Percentiles rank a stretch among this genome's conserved stretches.
Evolutionary conservation across 2,113 vertebrate genomes (phyloP).

Genomic region (Protobothrops mucrosquamatus): DNA sequence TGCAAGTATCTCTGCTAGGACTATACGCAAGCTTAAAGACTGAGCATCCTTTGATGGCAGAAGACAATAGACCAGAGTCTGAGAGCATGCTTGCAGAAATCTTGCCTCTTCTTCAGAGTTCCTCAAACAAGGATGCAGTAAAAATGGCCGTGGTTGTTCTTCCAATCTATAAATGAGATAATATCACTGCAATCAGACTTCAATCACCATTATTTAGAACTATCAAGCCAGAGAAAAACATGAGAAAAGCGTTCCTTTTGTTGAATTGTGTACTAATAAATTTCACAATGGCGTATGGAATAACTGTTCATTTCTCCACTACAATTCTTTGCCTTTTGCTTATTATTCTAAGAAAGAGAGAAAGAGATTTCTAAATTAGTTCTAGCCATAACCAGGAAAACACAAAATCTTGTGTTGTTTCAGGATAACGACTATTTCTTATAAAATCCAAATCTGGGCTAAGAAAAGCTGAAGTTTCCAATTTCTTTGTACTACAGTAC

Average conservation of each 20-base stretch:
- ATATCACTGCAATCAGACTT: neutral
- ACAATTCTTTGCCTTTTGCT: neutral
- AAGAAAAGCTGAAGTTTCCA: neutral
- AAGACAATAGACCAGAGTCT: conserved; percentile 88
- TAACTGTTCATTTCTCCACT: neutral
- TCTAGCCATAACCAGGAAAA: neutral
- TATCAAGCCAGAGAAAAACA: neutral
- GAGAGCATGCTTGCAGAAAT: conserved; percentile 89
- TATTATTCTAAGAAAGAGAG: neutral
- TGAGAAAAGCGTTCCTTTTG: neutral
- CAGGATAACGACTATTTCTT: neutral
- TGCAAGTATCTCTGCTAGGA: conserved; percentile 95
- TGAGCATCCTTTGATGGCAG: conserved; percentile 87
- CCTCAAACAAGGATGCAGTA: conserved; percentile 86
- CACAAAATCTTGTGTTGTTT: neutral
- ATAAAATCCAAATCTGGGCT: neutral
- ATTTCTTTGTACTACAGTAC: neutral
- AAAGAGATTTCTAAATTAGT: neutral
- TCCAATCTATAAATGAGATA: conserved; percentile 76
- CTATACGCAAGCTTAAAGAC: conserved; percentile 87
- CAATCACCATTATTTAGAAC: neutral
- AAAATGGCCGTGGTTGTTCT: conserved; percentile 84
- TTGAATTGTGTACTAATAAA: neutral
- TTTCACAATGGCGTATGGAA: neutral
- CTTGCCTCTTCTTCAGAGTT: conserved; percentile 84